phyloP scores from a whole-genome alignment of 2,888 invertebrate genomes.

The Eucera pruinosa region DNA sequence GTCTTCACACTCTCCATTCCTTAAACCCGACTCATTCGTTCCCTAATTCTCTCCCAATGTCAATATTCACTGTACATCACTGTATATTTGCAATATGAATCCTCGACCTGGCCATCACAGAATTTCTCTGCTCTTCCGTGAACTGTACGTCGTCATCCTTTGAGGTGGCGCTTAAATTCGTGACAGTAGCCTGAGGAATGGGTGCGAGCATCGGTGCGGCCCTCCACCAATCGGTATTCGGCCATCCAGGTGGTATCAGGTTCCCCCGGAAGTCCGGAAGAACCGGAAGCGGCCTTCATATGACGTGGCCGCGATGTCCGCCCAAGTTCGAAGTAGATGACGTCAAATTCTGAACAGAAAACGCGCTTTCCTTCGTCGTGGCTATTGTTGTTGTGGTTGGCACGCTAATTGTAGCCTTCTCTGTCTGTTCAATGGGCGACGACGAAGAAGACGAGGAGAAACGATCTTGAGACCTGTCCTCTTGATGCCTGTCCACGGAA shows the following conservation, averaged over 20 bases:
- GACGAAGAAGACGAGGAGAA: conserved; percentile 75
- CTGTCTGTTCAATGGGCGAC: conserved; percentile 74
- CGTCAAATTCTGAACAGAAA: conserved; percentile 82
- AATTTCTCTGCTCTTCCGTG: conserved; percentile 57
- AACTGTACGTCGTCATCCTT: conserved; percentile 66
- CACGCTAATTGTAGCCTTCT: conserved; percentile 36
- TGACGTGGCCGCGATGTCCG: conserved; percentile 87
- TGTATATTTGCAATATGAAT: conserved; percentile 65
- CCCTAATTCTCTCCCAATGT: background rate
- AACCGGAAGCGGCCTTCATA: conserved; percentile 94
- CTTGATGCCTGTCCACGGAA: conserved; percentile 69
- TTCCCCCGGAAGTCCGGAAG: conserved; percentile 89
- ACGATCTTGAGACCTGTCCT: conserved; percentile 76
- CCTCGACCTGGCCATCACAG: conserved; percentile 48
- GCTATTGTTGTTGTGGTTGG: conserved; percentile 53
- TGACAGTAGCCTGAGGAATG: conserved; percentile 77
- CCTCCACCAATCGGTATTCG: conserved; percentile 84
- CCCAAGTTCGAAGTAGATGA: conserved; percentile 78
- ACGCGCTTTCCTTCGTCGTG: conserved; percentile 74
- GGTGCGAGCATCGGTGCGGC: conserved; percentile 80
- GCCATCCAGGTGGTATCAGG: conserved; percentile 83
- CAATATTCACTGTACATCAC: conserved; percentile 40
- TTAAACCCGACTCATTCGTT: background rate
- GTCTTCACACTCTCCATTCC: no score
- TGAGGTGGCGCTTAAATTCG: conserved; percentile 80